Evolutionary conservation across 2,113 vertebrate genomes (phyloP).

Genomic region (Chaenogobius annularis): DNA sequence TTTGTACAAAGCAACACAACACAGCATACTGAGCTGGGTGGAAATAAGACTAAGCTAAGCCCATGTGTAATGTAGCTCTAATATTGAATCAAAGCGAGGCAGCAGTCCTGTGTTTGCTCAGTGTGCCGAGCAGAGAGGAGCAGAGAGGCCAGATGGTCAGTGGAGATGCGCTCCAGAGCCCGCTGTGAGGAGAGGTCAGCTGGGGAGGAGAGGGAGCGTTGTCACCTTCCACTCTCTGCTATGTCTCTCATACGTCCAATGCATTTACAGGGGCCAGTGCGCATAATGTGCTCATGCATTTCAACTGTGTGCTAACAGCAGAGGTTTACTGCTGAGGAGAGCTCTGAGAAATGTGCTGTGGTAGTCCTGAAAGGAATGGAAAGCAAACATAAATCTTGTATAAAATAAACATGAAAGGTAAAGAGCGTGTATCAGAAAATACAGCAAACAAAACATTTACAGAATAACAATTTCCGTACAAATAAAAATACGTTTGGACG

Average conservation of each 20-base stretch:
- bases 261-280: constrained; percentile 17
- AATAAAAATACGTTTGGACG: too few relatives aligned
- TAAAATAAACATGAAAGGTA: neutral
- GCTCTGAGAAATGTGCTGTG: neutral
- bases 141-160: constrained; percentile 62
- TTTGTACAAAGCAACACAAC: neutral
- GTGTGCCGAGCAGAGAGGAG: constrained; percentile 30
- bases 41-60: constrained; percentile 30
- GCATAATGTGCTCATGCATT: constrained; percentile 26
- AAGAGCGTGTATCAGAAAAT: neutral
- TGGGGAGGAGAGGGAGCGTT: constrained; percentile 44
- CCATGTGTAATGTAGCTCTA: neutral
- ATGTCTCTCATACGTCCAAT: constrained; percentile 14
- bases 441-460: too few relatives aligned
- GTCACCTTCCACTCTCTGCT: constrained; percentile 48
- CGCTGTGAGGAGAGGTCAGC: constrained; percentile 57
- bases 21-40: neutral
- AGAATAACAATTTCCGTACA: too few relatives aligned
- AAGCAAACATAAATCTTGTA: neutral
- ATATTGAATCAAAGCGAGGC: constrained; percentile 54
- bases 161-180: constrained; percentile 54
- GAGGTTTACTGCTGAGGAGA: neutral
- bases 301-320: constrained; percentile 11
- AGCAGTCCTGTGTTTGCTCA: constrained; percentile 43
- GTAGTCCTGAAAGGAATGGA: neutral